A percentile compares a stretch with the other conserved stretches of the same genome.
phyloP scores from a whole-genome alignment of 2,888 invertebrate genomes.

The Axea sp. region DNA sequence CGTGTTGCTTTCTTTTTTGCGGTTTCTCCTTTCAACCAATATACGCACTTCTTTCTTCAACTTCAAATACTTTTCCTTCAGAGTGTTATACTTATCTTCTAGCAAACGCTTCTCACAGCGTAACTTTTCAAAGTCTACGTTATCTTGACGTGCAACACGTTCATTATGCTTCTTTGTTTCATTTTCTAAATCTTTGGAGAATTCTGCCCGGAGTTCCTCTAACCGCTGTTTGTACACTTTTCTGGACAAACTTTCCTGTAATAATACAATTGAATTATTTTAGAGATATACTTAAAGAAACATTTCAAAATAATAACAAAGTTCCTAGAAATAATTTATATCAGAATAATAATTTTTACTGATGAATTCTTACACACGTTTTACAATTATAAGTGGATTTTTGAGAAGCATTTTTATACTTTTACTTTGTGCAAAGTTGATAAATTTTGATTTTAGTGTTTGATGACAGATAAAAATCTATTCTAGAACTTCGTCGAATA shows the following conservation, averaged over 20 bases:
- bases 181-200: slow-evolving; percentile 82
- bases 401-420: too few species aligned
- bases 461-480: too few species aligned
- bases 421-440: neutral
- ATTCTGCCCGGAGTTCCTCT: slow-evolving; percentile 83
- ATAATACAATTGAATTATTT: neutral
- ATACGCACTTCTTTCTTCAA: slow-evolving; percentile 90
- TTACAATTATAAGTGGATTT: too few species aligned
- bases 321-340: too few species aligned
- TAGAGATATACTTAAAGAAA: too few species aligned
- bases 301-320: too few species aligned
- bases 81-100: slow-evolving; percentile 88
- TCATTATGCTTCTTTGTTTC: slow-evolving; percentile 77
- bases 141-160: slow-evolving; percentile 72
- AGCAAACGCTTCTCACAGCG: slow-evolving; percentile 86
- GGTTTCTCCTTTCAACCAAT: slow-evolving; percentile 87
- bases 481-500: too few species aligned
- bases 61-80: slow-evolving; percentile 90
- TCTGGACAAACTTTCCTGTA: slow-evolving; percentile 85
- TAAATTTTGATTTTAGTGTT: slow-evolving; percentile 1
- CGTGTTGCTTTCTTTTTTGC: slow-evolving; percentile 80
- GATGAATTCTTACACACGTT: too few species aligned
- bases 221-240: slow-evolving; percentile 85
- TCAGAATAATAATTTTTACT: too few species aligned
- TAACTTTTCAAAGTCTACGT: slow-evolving; percentile 82